Evolutionary conservation across 2,888 invertebrate genomes (phyloP), one percentile per base, ranked within the genome.

Genomic region (Ametastegia equiseti): DNA sequence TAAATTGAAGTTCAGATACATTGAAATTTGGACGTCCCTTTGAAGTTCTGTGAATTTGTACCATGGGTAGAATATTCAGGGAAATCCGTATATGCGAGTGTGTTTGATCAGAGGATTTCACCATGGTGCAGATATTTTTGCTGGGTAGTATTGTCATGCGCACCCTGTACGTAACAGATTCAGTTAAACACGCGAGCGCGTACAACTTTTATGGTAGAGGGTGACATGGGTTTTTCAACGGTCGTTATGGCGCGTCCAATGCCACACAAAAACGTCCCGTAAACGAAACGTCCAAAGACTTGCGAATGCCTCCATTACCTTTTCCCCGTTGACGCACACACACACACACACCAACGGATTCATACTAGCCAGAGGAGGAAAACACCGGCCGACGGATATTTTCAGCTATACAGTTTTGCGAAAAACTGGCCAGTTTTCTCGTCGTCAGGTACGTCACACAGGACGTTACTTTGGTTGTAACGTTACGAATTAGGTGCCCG

Each of bases 71-170:
- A n/a, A n/a, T n/a, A n/a, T n/a, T n/a, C n/a, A 9, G 54, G 9
- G 19, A 54, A 19, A 54, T n/a, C n/a, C n/a, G 19, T 7, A 11
- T 54, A 54, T 23, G 23, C 9, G 19, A 54, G 7, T 60, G 15
- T 60, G 23, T 60, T 60, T 60, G 5, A 60, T 60, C 60, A 60
- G 0, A 30, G 6, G 15, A 60, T 60, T 89, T 88, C 87, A 88
- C 87, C 87, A 86, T 84, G 84, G 84, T 54, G 30, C 13, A 36
- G 30, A 36, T 23, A 13, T 83, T 82, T 84, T 84, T 81, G 84
- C 85, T 83, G 83, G 81, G 11, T 13, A 15, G 45, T 30, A 5
- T 71, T 71, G 71, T 71, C 71, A 80, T 63, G 71, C 42, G 73
- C 65, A 80, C 30, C 63, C 60, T 71, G 60, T 65, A 63, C 73